Conservation (phyloP, 2,888 invertebrate genomes). For the Malthinus seriepunctatus region DNA sequence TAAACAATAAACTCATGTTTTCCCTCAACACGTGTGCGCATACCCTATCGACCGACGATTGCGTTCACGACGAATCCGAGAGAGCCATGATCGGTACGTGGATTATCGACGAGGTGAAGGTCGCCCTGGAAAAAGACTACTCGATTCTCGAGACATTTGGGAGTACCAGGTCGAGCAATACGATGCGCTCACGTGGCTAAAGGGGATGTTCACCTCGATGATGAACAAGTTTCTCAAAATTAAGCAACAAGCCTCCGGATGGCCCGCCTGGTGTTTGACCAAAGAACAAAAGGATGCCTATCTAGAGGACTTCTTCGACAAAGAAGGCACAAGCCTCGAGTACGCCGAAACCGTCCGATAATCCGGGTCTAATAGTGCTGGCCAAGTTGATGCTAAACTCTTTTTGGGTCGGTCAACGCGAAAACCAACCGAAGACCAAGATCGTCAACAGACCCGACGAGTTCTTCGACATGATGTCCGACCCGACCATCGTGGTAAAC, state of each 20-base stretch:
- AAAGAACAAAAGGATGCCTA: constrained; percentile 31
- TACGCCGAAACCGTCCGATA: neutral
- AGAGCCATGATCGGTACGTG: constrained; percentile 37
- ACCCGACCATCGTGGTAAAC: neutral
- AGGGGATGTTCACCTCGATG: constrained; percentile 33
- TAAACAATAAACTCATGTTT: constrained; percentile 7
- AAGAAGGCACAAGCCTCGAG: constrained; percentile 35
- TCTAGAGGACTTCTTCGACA: constrained; percentile 30
- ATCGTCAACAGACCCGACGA: neutral
- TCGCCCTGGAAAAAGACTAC: constrained; percentile 40
- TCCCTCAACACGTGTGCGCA: neutral
- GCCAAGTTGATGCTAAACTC: neutral
- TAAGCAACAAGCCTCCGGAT: constrained; percentile 37
- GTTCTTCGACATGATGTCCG: neutral
- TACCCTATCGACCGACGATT: neutral
- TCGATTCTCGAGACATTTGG: constrained; percentile 40
- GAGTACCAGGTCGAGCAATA: constrained; percentile 37
- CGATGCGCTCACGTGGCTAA: constrained; percentile 10
- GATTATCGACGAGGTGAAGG: constrained; percentile 41
- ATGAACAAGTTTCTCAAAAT: constrained; percentile 39
- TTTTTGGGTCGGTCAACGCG: neutral
- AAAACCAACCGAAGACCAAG: neutral
- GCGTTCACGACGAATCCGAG: neutral
- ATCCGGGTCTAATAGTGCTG: neutral
- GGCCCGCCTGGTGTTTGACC: constrained; percentile 26